These are phyloP conservation scores for Hofmannophila pseudospretella DNA, from an alignment of 2,888 invertebrate genomes.

Conservation along the genomic window DNA sequence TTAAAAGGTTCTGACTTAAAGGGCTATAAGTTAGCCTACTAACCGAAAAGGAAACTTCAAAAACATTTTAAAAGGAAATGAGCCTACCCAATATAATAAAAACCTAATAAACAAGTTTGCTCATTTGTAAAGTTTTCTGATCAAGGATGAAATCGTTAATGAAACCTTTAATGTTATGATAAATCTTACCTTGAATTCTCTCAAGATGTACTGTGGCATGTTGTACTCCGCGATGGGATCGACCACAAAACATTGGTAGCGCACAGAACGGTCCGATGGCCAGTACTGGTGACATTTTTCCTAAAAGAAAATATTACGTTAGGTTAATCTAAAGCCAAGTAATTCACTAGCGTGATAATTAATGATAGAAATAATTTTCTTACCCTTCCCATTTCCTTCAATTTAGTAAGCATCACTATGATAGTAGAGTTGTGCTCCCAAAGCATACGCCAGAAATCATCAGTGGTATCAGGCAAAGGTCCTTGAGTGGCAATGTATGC, in stretches of 20 bases:
- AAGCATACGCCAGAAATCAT: conserved; percentile 99
- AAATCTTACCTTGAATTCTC: conserved; percentile 92
- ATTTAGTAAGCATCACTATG: conserved; percentile 98
- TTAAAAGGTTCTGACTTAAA: no score
- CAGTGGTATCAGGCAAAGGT: conserved; percentile 96
- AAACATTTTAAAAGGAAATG: not conserved
- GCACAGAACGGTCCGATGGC: conserved; percentile 98
- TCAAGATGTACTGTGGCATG: conserved; percentile 98
- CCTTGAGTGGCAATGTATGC: conserved; percentile 99
- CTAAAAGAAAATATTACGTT: conserved; percentile 65
- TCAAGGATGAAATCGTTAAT: not conserved
- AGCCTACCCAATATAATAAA: conserved; percentile 2
- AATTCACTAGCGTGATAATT: not conserved
- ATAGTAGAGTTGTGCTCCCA: conserved; percentile 99
- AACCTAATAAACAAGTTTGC: conserved; percentile 18
- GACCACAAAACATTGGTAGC: conserved; percentile 98
- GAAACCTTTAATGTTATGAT: conserved; percentile 1
- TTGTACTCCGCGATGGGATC: conserved; percentile 99
- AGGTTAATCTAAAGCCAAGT: not conserved
- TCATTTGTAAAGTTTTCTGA: conserved; percentile 5
- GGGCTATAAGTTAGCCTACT: no score
- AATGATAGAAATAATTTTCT: conserved; percentile 41
- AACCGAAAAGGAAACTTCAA: no score
- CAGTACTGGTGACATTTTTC: conserved; percentile 99
- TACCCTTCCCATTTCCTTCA: conserved; percentile 98